Conservation (phyloP, 2,797 vertebrate species). For the Cossypha caffra region DNA sequence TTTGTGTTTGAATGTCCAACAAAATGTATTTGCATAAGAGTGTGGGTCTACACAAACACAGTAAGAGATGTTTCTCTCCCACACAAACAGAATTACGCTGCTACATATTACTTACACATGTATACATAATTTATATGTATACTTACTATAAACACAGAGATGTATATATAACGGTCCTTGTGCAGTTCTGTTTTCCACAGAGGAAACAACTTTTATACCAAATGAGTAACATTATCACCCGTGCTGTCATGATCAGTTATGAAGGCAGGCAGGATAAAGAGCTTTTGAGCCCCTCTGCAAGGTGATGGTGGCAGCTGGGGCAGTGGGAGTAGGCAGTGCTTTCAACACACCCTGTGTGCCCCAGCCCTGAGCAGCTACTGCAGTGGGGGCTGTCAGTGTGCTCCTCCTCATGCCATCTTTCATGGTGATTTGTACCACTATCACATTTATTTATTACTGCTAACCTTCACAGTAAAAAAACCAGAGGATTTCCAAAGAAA, state of each 20-base stretch:
- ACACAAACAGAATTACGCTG: not conserved
- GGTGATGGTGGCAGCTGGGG: fast-evolving
- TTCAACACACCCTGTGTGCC: not conserved
- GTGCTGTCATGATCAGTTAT: not conserved
- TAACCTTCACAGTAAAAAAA: not conserved
- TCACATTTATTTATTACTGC: not conserved
- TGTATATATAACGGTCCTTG: not conserved
- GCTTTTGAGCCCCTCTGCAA: fast-evolving
- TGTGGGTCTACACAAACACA: not conserved
- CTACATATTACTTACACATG: not conserved
- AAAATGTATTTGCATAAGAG: not conserved
- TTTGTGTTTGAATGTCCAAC: not conserved
- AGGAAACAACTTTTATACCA: not conserved
- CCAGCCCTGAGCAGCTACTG: not conserved
- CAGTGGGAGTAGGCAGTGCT: not conserved
- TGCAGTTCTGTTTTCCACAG: not conserved
- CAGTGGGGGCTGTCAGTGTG: not conserved
- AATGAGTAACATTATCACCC: not conserved
- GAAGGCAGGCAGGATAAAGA: not conserved
- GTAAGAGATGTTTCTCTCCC: not conserved
- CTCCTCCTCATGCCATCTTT: not conserved
- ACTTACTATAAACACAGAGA: not conserved
- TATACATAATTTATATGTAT: not conserved
- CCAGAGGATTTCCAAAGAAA: not conserved
- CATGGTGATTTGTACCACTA: fast-evolving